These are phyloP conservation scores for Colletes gigas DNA, from an alignment of 1,140 invertebrate species.

Conservation along the genomic window DNA sequence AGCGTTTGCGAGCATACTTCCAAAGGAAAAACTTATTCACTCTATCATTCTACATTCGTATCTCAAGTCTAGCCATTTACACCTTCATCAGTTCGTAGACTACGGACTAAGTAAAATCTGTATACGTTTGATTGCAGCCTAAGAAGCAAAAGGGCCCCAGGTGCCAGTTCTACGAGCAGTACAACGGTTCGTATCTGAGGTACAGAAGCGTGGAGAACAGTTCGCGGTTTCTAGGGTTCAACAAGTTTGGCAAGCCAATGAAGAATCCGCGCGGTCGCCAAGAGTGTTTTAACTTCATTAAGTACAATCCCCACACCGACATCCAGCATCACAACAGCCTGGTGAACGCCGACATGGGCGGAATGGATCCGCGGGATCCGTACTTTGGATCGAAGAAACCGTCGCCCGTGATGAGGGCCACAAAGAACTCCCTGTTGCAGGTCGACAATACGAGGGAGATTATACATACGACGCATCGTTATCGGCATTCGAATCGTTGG, in stretches of 20 bases:
- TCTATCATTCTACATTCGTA: too few relatives aligned
- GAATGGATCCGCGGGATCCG: slow-evolving; percentile 66
- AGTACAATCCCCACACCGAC: slow-evolving; percentile 79
- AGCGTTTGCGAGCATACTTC: too few relatives aligned
- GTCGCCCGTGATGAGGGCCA: slow-evolving; percentile 55
- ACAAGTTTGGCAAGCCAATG: slow-evolving; percentile 79
- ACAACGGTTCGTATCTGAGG: slow-evolving; percentile 80
- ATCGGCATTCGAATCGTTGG: slow-evolving; percentile 77
- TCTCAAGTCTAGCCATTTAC: too few relatives aligned
- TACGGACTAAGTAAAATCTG: background rate
- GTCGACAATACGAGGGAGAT: slow-evolving; percentile 56
- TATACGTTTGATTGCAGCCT: slow-evolving; percentile 62
- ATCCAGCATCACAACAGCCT: slow-evolving; percentile 81
- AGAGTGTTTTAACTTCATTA: slow-evolving; percentile 82
- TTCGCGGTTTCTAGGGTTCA: slow-evolving; percentile 80
- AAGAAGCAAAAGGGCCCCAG: slow-evolving; percentile 78
- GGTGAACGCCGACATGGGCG: slow-evolving; percentile 75
- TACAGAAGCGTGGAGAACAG: slow-evolving; percentile 79
- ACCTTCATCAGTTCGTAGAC: background rate
- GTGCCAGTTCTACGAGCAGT: slow-evolving; percentile 82
- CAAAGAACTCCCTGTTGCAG: slow-evolving; percentile 69
- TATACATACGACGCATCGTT: slow-evolving; percentile 71
- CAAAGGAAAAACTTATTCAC: too few relatives aligned
- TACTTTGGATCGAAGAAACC: slow-evolving; percentile 64
- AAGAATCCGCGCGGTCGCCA: slow-evolving; percentile 74